Percentiles rank a stretch among this genome's conserved stretches.
phyloP scores from a whole-genome alignment of 2,888 invertebrate species.

The Antheraea yamamai region DNA sequence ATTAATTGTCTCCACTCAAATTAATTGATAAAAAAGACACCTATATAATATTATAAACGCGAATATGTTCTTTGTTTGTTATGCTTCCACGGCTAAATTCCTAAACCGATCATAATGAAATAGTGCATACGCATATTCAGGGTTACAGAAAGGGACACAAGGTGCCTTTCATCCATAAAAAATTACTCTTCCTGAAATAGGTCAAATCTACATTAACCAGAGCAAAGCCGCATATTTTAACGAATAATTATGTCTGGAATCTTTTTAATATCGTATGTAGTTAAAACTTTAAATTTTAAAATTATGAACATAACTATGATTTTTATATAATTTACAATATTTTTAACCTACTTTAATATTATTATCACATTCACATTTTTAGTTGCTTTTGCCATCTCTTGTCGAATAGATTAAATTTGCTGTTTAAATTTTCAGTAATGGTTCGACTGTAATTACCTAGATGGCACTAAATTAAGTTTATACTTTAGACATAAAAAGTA shows the following conservation, averaged over 20 bases:
- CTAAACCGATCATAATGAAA: too few species aligned
- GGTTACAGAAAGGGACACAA: too few species aligned
- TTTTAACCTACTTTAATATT: slow-evolving; percentile 25
- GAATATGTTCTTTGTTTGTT: too few species aligned
- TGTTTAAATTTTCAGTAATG: slow-evolving; percentile 1
- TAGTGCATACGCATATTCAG: too few species aligned
- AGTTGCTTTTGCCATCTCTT: slow-evolving; percentile 33
- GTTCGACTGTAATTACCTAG: slow-evolving; percentile 23
- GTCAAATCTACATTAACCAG: too few species aligned
- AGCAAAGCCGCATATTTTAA: neutral
- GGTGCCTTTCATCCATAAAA: too few species aligned
- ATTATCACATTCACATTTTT: slow-evolving; percentile 8
- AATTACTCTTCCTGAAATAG: too few species aligned
- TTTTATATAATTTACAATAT: neutral
- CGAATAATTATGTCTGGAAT: neutral
- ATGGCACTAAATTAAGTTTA: slow-evolving; percentile 30
- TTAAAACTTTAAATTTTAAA: neutral
- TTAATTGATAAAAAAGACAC: too few species aligned
- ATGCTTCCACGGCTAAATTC: too few species aligned
- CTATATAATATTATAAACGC: too few species aligned
- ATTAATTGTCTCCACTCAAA: too few species aligned
- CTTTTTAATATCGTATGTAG: neutral
- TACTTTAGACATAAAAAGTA: neutral
- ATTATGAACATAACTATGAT: neutral
- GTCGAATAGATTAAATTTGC: neutral